phyloP scores from a whole-genome alignment of 2,113 vertebrate genomes.

The Azemiops feae region DNA sequence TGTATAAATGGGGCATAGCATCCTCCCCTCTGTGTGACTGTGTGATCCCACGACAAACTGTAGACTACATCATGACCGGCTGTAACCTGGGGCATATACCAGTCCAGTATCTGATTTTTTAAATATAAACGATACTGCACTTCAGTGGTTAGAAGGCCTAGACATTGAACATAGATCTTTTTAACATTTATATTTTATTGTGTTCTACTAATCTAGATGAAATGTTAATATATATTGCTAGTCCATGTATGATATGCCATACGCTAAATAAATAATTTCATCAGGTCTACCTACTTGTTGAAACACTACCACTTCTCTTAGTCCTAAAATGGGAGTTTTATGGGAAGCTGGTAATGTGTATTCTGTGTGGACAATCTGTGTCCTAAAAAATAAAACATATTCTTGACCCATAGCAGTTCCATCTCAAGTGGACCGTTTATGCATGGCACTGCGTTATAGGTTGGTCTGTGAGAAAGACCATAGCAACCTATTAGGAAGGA shows the following conservation, averaged over 20 bases:
- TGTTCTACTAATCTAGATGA: background rate
- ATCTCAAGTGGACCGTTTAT: background rate
- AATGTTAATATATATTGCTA: background rate
- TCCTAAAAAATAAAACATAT: background rate
- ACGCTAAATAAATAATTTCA: background rate
- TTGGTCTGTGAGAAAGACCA: background rate
- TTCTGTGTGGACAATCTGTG: background rate
- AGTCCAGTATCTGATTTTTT: background rate
- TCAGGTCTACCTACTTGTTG: background rate
- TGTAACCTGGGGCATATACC: background rate
- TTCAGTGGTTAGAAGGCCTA: background rate
- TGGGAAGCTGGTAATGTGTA: background rate
- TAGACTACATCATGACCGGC: background rate
- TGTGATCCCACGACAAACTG: background rate
- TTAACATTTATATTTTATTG: background rate
- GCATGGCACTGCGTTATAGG: background rate
- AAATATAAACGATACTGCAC: background rate
- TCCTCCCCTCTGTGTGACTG: background rate
- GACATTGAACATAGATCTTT: background rate
- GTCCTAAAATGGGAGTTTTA: background rate
- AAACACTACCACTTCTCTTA: background rate
- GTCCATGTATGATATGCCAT: background rate
- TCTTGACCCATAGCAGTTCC: background rate
- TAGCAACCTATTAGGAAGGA: conserved; percentile 52
- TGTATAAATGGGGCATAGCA: background rate